Conservation (phyloP, 2,113 vertebrate genomes). For the Argyrosomus japonicus region DNA sequence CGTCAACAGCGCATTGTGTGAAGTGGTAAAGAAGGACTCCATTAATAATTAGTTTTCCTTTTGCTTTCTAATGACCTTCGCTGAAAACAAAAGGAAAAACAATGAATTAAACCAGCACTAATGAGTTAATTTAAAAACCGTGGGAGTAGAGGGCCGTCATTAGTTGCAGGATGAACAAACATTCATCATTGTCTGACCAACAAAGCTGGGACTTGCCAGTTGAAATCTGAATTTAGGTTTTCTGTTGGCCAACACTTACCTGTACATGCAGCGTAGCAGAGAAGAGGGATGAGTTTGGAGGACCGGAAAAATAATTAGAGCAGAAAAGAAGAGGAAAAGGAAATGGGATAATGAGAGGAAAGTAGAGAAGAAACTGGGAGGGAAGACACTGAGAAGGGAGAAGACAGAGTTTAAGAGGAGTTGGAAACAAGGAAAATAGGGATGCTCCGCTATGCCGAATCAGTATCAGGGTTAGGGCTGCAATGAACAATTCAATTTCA, state of each 20-base stretch:
- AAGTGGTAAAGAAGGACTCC: conserved; percentile 24
- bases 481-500: background rate
- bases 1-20: conserved; percentile 22
- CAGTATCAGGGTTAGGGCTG: background rate
- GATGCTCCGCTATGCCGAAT: background rate
- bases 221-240: conserved; percentile 15
- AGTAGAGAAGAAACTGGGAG: background rate
- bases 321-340: conserved; percentile 1
- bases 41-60: conserved; percentile 41
- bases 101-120: conserved; percentile 20
- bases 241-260: background rate
- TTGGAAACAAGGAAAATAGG: background rate
- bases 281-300: conserved; percentile 7
- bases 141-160: background rate
- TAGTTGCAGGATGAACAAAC: background rate
- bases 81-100: conserved; percentile 18
- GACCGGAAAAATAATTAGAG: conserved; percentile 15
- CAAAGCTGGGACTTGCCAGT: background rate
- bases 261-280: background rate
- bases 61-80: conserved; percentile 27
- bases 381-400: background rate
- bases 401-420: background rate
- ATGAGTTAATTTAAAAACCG: conserved; percentile 28
- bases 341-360: conserved; percentile 17
- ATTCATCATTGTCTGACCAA: conserved; percentile 12